Conservation (phyloP, 2,888 invertebrate genomes). For the Drosophila crucigera region DNA sequence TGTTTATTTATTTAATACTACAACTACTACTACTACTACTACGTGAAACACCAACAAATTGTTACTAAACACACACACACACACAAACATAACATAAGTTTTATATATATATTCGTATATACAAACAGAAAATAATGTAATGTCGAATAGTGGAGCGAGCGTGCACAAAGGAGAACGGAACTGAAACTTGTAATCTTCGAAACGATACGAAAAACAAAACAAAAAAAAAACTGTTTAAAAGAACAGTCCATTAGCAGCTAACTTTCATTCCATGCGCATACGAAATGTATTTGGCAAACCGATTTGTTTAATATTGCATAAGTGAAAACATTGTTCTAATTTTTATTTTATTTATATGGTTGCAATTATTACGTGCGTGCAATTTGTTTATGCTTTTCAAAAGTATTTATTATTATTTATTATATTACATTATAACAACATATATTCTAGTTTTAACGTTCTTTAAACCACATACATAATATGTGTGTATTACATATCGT, state of each 20-base stretch:
- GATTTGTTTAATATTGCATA: slow-evolving; percentile 52
- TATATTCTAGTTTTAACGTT: slow-evolving; percentile 46
- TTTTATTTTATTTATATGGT: slow-evolving; percentile 48
- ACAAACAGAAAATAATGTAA: slow-evolving; percentile 26
- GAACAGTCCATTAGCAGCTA: slow-evolving; percentile 53
- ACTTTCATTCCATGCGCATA: slow-evolving; percentile 58
- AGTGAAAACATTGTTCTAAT: slow-evolving; percentile 36
- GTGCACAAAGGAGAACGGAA: slow-evolving; percentile 60
- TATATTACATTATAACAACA: slow-evolving; percentile 48
- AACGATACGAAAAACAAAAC: slow-evolving; percentile 36
- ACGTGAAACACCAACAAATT: slow-evolving; percentile 55
- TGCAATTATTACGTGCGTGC: slow-evolving; percentile 75
- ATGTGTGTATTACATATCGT: slow-evolving; percentile 57
- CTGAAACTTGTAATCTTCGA: slow-evolving; percentile 53
- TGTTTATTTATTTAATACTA: slow-evolving; percentile 34
- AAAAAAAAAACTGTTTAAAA: slow-evolving; percentile 27
- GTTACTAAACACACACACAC: slow-evolving; percentile 68
- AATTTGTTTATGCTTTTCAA: slow-evolving; percentile 80
- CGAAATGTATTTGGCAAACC: slow-evolving; percentile 55
- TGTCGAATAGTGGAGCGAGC: slow-evolving; percentile 44
- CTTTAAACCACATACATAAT: slow-evolving; percentile 44
- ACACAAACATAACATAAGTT: slow-evolving; percentile 44
- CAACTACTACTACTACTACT: slow-evolving; percentile 32
- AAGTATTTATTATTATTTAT: slow-evolving; percentile 78
- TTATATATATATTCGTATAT: slow-evolving; percentile 30